phyloP scores from a whole-genome alignment of 2,888 invertebrate species.

The Sturmia bella region DNA sequence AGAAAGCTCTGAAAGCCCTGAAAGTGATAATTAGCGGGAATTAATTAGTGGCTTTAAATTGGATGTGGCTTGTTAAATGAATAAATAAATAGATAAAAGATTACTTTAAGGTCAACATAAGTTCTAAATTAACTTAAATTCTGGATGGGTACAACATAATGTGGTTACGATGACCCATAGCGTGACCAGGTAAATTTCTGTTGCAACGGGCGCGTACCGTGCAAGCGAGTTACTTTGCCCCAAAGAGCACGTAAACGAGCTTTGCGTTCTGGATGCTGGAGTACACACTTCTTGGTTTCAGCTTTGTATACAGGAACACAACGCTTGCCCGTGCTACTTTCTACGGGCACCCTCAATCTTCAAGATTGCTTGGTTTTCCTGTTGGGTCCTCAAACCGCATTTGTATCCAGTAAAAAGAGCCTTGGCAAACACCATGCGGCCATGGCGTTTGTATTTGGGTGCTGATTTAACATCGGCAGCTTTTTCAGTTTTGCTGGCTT shows the following conservation, averaged over 20 bases:
- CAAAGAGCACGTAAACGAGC: conserved; percentile 97
- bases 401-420: conserved; percentile 98
- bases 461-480: conserved; percentile 76
- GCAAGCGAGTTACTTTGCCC: conserved; percentile 98
- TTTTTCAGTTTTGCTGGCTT: conserved; percentile 79
- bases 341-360: conserved; percentile 94
- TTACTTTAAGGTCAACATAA: conserved; percentile 75
- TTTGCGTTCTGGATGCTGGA: conserved; percentile 92
- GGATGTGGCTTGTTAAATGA: too few relatives aligned
- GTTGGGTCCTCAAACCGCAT: conserved; percentile 97
- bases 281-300: conserved; percentile 93
- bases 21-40: too few relatives aligned
- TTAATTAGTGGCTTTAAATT: too few relatives aligned
- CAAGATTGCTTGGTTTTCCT: conserved; percentile 97
- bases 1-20: too few relatives aligned
- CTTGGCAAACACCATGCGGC: conserved; percentile 97
- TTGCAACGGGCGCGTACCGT: conserved; percentile 99
- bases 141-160: conserved; percentile 95
- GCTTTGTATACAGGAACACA: conserved; percentile 99
- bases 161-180: conserved; percentile 98
- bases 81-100: too few relatives aligned
- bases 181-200: conserved; percentile 97
- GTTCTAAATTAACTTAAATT: conserved; percentile 83
- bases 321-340: conserved; percentile 94
- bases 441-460: conserved; percentile 84